A percentile compares a stretch with the other conserved stretches of the same genome.
These are phyloP conservation scores for Lagopus leucura DNA, from an alignment of 2,113 vertebrate species.

Conservation along the genomic window DNA sequence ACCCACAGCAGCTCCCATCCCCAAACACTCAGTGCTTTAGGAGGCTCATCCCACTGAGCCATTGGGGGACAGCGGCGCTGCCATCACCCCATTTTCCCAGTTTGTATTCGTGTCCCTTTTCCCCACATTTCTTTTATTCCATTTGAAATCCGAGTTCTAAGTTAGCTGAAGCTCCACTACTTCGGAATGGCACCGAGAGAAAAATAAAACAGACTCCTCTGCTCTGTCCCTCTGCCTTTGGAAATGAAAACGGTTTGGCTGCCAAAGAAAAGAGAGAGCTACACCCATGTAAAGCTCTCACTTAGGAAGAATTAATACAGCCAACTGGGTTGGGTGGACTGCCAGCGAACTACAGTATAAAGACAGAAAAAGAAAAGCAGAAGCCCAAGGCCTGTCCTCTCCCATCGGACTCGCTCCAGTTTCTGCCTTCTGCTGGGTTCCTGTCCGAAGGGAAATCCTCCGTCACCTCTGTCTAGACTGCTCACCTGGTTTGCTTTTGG, in stretches of 20 bases:
- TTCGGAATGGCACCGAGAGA: conserved; percentile 22
- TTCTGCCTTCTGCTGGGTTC: conserved; percentile 4
- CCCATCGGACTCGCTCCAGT: neutral
- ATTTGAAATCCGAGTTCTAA: neutral
- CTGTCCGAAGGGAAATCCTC: conserved; percentile 27
- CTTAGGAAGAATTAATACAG: conserved; percentile 62
- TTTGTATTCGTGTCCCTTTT: neutral
- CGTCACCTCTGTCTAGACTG: conserved; percentile 52
- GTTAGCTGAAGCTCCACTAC: conserved; percentile 5
- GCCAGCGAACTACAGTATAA: conserved; percentile 11
- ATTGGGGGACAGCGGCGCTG: neutral
- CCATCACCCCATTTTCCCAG: neutral
- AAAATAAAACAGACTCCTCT: neutral
- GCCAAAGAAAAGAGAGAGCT: conserved; percentile 62
- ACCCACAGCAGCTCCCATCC: neutral
- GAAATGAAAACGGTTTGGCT: conserved; percentile 67
- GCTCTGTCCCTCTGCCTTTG: conserved; percentile 22
- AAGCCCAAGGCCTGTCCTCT: conserved; percentile 23
- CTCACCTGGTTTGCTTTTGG: conserved; percentile 28
- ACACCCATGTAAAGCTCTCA: conserved; percentile 61
- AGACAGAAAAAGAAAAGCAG: neutral
- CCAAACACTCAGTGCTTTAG: neutral
- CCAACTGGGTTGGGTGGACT: neutral
- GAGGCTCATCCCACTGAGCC: conserved; percentile 1
- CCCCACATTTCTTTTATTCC: neutral